These are phyloP conservation scores for Megatriorchis doriae DNA, from an alignment of 2,113 vertebrate species.

Conservation along the genomic window DNA sequence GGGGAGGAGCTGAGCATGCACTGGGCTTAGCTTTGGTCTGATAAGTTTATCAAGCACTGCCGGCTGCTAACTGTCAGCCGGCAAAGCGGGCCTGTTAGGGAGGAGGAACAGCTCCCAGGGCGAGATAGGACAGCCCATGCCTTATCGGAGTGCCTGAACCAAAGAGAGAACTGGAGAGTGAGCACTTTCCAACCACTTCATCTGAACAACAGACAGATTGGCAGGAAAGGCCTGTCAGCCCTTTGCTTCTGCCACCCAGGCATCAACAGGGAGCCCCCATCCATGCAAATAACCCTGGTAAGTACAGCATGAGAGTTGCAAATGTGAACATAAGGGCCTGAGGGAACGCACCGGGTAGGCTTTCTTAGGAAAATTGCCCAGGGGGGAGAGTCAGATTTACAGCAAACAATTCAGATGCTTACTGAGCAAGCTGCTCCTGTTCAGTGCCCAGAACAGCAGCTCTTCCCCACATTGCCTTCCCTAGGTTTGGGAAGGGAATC, in stretches of 20 bases:
- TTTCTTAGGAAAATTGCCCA: neutral
- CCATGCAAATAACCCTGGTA: neutral
- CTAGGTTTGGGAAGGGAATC: neutral
- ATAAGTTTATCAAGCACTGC: constrained; percentile 86
- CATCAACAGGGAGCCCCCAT: neutral
- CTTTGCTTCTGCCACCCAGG: neutral
- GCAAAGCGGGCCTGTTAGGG: constrained; percentile 20
- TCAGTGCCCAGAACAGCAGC: neutral
- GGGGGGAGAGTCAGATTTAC: neutral
- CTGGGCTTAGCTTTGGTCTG: constrained; percentile 67
- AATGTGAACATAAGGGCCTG: neutral
- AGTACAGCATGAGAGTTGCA: neutral
- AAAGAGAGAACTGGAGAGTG: constrained; percentile 34
- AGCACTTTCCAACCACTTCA: constrained; percentile 49
- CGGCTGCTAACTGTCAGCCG: constrained; percentile 81
- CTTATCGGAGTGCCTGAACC: constrained; percentile 66
- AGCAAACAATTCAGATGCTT: neutral
- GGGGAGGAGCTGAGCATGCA: constrained; percentile 50
- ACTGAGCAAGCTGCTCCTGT: neutral
- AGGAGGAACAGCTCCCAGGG: constrained; percentile 50
- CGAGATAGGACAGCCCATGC: constrained; percentile 61
- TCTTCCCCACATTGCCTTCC: neutral
- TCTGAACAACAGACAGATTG: constrained; percentile 32
- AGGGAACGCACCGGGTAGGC: neutral
- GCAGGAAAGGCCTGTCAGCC: constrained; percentile 24